A percentile compares a stretch with the other conserved stretches of the same genome.
Evolutionary conservation across 2,113 vertebrate genomes (phyloP).

Genomic region (Engystomops pustulosus): DNA sequence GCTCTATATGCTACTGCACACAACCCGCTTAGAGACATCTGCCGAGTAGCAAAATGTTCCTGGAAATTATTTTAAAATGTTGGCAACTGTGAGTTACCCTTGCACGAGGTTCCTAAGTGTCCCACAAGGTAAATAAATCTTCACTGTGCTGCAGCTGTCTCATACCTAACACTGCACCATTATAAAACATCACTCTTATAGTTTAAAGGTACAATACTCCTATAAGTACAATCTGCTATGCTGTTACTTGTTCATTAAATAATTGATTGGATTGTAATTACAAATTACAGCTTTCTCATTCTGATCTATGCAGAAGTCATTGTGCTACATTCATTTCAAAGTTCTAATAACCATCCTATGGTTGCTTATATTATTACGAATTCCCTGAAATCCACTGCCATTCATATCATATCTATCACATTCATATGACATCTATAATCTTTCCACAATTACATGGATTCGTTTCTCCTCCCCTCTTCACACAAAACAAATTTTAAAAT

Average conservation of each 20-base stretch:
- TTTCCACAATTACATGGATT: no score
- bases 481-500: no score
- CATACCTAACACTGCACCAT: background rate
- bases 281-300: background rate
- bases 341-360: background rate
- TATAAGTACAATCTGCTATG: background rate
- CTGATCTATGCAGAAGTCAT: background rate
- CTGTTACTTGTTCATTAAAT: background rate
- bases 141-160: background rate
- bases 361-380: background rate
- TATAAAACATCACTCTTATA: background rate
- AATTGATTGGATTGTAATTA: background rate
- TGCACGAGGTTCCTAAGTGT: background rate
- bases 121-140: slow-evolving; percentile 19
- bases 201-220: background rate
- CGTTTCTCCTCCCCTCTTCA: no score
- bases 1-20: background rate
- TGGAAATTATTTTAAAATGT: slow-evolving; percentile 16
- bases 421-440: no score
- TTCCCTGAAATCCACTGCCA: no score
- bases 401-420: no score
- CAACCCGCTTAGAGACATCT: background rate
- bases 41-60: slow-evolving; percentile 14
- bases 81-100: slow-evolving; percentile 13
- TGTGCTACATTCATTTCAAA: background rate